Conservation (phyloP, 2,888 invertebrate genomes). For the Thelaira solivaga region DNA sequence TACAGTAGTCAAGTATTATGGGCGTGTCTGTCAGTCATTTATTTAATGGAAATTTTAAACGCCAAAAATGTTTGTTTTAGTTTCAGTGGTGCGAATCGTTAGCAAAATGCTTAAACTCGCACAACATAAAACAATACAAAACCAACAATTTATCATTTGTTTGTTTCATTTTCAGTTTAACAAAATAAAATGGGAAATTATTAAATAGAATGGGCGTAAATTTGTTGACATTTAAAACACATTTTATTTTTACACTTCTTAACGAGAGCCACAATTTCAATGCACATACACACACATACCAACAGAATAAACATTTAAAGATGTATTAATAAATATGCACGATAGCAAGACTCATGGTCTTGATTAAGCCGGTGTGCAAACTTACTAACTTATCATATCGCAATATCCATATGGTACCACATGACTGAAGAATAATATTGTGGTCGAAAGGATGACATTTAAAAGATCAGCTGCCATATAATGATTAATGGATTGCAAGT, state of each 20-base stretch:
- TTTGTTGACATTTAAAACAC: constrained; percentile 65
- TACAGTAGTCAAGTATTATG: constrained; percentile 8
- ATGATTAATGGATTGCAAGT: constrained; percentile 53
- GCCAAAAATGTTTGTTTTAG: constrained; percentile 31
- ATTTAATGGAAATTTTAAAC: constrained; percentile 31
- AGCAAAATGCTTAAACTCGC: constrained; percentile 24
- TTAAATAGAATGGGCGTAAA: constrained; percentile 66
- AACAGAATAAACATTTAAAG: constrained; percentile 62
- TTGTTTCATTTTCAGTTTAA: constrained; percentile 20
- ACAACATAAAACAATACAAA: constrained; percentile 28
- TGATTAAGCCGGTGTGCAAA: constrained; percentile 4
- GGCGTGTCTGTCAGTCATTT: constrained; percentile 53
- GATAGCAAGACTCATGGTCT: constrained; percentile 16
- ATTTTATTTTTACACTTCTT: constrained; percentile 63
- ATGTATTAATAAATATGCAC: constrained; percentile 42
- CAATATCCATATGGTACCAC: constrained; percentile 21
- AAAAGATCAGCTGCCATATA: constrained; percentile 58
- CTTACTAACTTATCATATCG: constrained; percentile 31
- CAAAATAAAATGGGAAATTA: constrained; percentile 62
- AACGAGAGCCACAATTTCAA: constrained; percentile 61
- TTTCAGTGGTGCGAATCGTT: constrained; percentile 51
- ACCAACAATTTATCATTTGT: constrained; percentile 49
- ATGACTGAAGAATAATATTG: constrained; percentile 53
- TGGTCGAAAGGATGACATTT: constrained; percentile 47
- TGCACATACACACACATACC: constrained; percentile 57